Evolutionary conservation across 2,113 vertebrate genomes (phyloP), one percentile per base, ranked within the genome.

Genomic region (Taurulus bubalis): DNA sequence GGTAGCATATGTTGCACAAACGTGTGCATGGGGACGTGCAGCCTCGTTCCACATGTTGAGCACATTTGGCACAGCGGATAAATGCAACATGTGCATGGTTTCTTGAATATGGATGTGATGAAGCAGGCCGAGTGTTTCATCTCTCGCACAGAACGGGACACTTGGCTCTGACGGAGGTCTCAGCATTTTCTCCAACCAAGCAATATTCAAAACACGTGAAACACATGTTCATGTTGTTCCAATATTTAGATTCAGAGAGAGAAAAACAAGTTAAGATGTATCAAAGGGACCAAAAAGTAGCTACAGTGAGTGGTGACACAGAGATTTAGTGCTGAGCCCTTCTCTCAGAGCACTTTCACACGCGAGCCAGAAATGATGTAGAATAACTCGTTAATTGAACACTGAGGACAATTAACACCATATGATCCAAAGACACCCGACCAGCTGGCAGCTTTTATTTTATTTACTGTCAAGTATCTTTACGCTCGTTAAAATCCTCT

Each of bases 61-160:
- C 91, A 92, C 75, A 79, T 90, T 87, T 30, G 28, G 24, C 28
- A 58, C 3, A 8, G 16, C 59, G 28, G 71, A 85, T 36, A 18
- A 62, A 64, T 26, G 42, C 75, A 87, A 68, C 34, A 87, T 82
- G 71, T 76, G 82, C 65, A 36, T 28, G 51, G 51, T 42, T 80
- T 67, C 51, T 76, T 45, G 82, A 75, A 83, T 64, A 56, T 86
- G 79, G 63, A 73, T n/a, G 16, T 47, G 34, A 65, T 42, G 72
- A 83, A 77, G 51, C 66, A 60, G 71, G 59, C 24, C 11, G 28
- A 73, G 63, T 72, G 80, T 87, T 86, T 90, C 78, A 88, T 90
- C 82, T 71, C 16, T 42, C 36, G 58, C n/a, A n/a, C 42, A 75
- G 53, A 80, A 58, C 56, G 40, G 34, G 55, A 82, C 59, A 65